phyloP scores from a whole-genome alignment of 2,888 invertebrate species.

The Shargacucullia verbasci region DNA sequence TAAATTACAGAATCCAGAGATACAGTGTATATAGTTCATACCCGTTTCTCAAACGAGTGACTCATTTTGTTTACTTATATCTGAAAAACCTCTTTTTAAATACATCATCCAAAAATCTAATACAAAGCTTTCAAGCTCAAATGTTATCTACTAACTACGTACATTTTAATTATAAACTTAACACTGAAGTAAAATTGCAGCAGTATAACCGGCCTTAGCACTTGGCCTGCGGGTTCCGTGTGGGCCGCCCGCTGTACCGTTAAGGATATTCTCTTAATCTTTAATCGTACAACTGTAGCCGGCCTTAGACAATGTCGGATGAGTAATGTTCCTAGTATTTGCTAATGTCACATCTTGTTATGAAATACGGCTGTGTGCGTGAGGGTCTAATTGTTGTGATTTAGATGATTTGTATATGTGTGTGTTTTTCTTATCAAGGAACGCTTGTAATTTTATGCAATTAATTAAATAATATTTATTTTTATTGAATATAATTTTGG shows the following conservation, averaged over 20 bases:
- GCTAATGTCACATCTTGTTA: slow-evolving; percentile 80
- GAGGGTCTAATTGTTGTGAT: slow-evolving; percentile 35
- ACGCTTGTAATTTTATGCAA: background rate
- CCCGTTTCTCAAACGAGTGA: too few relatives aligned
- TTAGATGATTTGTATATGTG: slow-evolving; percentile 21
- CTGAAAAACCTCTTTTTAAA: too few relatives aligned
- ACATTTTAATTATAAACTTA: background rate
- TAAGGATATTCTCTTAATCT: slow-evolving; percentile 83
- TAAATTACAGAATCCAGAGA: too few relatives aligned
- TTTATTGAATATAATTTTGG: too few relatives aligned
- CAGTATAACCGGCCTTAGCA: slow-evolving; percentile 37
- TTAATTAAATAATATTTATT: too few relatives aligned
- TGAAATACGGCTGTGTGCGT: slow-evolving; percentile 49
- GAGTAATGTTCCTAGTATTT: slow-evolving; percentile 76
- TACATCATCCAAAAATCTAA: too few relatives aligned
- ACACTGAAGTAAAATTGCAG: slow-evolving; percentile 13
- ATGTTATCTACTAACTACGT: too few relatives aligned
- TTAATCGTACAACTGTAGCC: slow-evolving; percentile 79
- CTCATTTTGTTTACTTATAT: too few relatives aligned
- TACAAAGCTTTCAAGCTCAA: too few relatives aligned
- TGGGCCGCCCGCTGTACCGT: slow-evolving; percentile 79
- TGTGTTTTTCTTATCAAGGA: background rate
- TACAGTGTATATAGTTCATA: too few relatives aligned
- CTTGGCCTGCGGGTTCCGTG: slow-evolving; percentile 62
- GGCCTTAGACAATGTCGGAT: slow-evolving; percentile 79